Evolutionary conservation across 2,797 vertebrate genomes (phyloP).

Genomic region (Sebastes reedi): DNA sequence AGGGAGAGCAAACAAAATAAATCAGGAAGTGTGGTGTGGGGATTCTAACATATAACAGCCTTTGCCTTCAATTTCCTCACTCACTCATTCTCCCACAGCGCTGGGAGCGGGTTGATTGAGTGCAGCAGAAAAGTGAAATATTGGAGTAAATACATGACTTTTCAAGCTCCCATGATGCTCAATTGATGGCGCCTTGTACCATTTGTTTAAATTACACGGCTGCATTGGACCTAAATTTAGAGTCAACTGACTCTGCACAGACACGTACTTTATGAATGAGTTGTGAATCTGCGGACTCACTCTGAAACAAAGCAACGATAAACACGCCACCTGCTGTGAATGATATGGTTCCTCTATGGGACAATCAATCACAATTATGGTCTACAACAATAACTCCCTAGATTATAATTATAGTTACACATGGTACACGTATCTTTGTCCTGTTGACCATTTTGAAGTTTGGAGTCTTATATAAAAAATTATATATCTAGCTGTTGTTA

Average conservation of each 20-base stretch:
- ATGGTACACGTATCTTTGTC: background rate
- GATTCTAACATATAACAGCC: conserved; percentile 75
- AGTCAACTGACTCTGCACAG: conserved; percentile 29
- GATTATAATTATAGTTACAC: background rate
- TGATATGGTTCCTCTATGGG: conserved; percentile 13
- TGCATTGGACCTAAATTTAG: conserved; percentile 31
- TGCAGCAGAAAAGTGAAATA: conserved; percentile 63
- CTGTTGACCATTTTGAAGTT: background rate
- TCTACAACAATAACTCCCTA: background rate
- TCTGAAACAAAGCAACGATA: conserved; percentile 42
- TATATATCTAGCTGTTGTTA: background rate
- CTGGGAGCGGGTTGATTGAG: conserved; percentile 51
- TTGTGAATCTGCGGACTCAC: conserved; percentile 35
- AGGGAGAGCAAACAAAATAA: conserved; percentile 78
- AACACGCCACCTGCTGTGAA: conserved; percentile 38
- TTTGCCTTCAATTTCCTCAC: conserved; percentile 73
- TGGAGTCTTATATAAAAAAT: background rate
- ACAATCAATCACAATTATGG: conserved; percentile 25
- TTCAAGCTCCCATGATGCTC: conserved; percentile 49
- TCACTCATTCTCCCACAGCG: conserved; percentile 35
- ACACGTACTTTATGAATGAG: conserved; percentile 55
- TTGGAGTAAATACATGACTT: conserved; percentile 57
- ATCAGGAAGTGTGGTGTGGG: conserved; percentile 74
- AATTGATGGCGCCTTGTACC: conserved; percentile 9
- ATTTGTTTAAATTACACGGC: conserved; percentile 56